Evolutionary conservation across 2,888 invertebrate genomes (phyloP), one percentile per base, ranked within the genome.

Genomic region (Noctua fimbriata): DNA sequence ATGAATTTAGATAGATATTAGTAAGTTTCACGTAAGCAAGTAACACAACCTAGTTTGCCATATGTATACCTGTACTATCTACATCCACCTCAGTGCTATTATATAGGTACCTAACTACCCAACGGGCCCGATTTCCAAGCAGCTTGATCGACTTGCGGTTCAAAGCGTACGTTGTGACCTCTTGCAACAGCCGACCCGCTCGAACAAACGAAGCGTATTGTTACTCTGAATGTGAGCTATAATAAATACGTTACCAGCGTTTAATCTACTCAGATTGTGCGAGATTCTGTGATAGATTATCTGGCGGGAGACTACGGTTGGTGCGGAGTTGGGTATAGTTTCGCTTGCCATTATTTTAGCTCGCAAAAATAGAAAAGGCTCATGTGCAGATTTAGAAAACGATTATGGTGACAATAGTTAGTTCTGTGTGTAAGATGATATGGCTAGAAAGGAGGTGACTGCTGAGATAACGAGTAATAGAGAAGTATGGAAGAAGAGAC

Each of bases 221-320:
- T 89, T 88, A 77, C 60, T 77, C 76, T 78, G 87, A 89, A 90
- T 89, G 79, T 75, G 79, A 75, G 81, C 74, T 76, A 81, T 88
- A 89, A 91, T 91, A 90, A 88, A 87, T 89, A 91, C 90, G 89
- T 89, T 90, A 91, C 92, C 87, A 86, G 83, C 89, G 89, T 91
- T 91, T 91, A 91, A 92, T 92, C 90, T 90, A 82, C 91, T 90
- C 92, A 91, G 93, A 93, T 93, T 92, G 93, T 90, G 87, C 85
- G 90, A 90, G 91, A 92, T 93, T 91, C 91, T 90, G 87, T 93
- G 89, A 90, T 90, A 89, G 88, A 91, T 89, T 91, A 90, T 88
- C 86, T 87, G 77, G 21, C 28, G 55, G 41, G 18, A 21, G 10
- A 44, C 83, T 47, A 76, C 83, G 41, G 16, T 52, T 10, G 81